Evolutionary conservation across 2,113 vertebrate genomes (phyloP), one percentile per base, ranked within the genome.

Genomic region (Aythya baeri): DNA sequence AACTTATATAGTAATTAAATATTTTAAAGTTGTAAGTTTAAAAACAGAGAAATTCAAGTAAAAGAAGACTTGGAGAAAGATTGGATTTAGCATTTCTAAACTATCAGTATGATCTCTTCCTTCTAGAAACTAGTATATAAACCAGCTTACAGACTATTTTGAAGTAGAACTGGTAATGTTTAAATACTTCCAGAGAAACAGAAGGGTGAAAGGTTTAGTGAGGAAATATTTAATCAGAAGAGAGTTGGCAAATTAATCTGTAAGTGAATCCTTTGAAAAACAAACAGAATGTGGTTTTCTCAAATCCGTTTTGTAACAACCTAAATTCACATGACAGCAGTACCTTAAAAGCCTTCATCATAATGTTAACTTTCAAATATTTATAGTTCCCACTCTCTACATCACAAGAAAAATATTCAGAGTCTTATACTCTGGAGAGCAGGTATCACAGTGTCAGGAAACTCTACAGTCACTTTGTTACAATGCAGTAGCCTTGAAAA

Each of bases 161-260:
- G 31, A 81, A 90, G 55, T 43, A 34, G 77, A 92, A 61, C 20
- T 63, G 55, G 21, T 62, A 44, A 55, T 43, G 78, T 75, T 91
- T 79, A 38, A 85, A 77, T 36, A 57, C 36, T 90, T 88, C 41
- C 65, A 83, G 68, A 91, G 27, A 84, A 93, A 90, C 80, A 88
- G 80, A 92, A 38, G 52, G 36, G 26, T 29, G 77, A 92, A 85
- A 83, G 68, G 9, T 41, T 89, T 79, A 70, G 41, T 17, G 41
- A 88, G 68, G 72, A 94, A 95, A 93, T 71, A 86, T 83, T 86
- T 92, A 90, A 92, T 94, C 83, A 94, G 27, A 57, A 89, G 77
- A 87, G n/a, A 91, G 57, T 84, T 84, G 67, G 31, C 34, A 87
- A 89, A 87, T 78, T 59, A 78, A 78, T 82, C 62, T 82, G 49